Evolutionary conservation across 2,797 vertebrate species (phyloP).

Genomic region (Mus spretus): DNA sequence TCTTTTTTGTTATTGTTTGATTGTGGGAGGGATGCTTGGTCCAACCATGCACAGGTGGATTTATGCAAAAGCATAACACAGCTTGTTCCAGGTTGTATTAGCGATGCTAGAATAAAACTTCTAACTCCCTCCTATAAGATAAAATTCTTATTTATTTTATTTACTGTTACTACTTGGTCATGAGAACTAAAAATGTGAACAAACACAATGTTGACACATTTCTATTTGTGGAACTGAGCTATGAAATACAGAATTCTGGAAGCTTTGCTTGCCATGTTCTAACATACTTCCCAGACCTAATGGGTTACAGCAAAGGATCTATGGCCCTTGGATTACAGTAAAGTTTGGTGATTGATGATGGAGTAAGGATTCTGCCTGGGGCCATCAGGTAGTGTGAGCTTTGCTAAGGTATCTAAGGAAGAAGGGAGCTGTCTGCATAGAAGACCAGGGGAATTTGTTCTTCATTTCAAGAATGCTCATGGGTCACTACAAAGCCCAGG

Average conservation of each 20-base stretch:
- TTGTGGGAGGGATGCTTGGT: background rate
- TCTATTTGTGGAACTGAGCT: background rate
- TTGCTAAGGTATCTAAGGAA: background rate
- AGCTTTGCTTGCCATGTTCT: background rate
- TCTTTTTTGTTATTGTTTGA: background rate
- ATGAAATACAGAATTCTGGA: background rate
- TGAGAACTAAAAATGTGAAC: conserved; percentile 29
- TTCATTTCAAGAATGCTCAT: background rate
- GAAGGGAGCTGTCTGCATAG: background rate
- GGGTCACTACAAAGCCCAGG: background rate
- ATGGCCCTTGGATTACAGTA: background rate
- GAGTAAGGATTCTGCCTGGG: background rate
- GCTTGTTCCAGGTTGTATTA: background rate
- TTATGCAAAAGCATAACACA: background rate
- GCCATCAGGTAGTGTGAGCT: background rate
- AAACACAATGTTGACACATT: background rate
- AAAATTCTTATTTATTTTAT: background rate
- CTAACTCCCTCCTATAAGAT: background rate
- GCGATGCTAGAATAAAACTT: background rate
- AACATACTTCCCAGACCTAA: background rate
- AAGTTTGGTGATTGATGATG: background rate
- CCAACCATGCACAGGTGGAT: background rate
- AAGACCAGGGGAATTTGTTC: background rate
- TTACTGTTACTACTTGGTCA: conserved; percentile 26
- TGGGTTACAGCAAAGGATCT: background rate